Percentiles rank a stretch among this genome's conserved stretches.
These are phyloP conservation scores for Phymanthus crucifer DNA, from an alignment of 92 coral and sea anemone genomes.

Conservation along the genomic window DNA sequence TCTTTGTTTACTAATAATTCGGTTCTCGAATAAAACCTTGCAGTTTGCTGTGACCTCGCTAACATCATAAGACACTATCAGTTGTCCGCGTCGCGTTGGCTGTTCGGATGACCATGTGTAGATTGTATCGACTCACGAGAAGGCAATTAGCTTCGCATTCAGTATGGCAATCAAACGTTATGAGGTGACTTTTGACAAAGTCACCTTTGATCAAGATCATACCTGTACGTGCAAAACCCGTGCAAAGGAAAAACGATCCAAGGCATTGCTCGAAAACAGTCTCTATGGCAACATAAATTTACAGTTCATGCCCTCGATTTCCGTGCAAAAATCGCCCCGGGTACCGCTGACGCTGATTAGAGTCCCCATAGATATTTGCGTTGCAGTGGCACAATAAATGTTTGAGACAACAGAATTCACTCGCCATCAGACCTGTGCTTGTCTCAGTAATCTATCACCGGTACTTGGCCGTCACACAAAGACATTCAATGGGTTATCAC, in stretches of 20 bases:
- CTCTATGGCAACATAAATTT: no score
- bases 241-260: not conserved
- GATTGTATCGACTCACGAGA: not conserved
- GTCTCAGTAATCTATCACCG: no score
- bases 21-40: not conserved
- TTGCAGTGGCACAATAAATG: no score
- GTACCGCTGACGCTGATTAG: not conserved
- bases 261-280: not conserved
- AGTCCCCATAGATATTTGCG: no score
- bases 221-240: not conserved
- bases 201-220: not conserved
- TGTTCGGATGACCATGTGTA: not conserved
- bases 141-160: not conserved
- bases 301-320: not conserved
- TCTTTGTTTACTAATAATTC: no score
- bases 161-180: not conserved
- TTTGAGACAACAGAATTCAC: no score
- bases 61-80: not conserved
- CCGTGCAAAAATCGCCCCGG: not conserved
- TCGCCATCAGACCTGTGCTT: no score
- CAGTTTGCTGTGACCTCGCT: not conserved
- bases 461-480: not conserved
- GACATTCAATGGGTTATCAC: not conserved
- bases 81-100: not conserved
- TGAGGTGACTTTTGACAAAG: not conserved